Evolutionary conservation across 2,888 invertebrate species (phyloP).

Genomic region (Dione vanillae): DNA sequence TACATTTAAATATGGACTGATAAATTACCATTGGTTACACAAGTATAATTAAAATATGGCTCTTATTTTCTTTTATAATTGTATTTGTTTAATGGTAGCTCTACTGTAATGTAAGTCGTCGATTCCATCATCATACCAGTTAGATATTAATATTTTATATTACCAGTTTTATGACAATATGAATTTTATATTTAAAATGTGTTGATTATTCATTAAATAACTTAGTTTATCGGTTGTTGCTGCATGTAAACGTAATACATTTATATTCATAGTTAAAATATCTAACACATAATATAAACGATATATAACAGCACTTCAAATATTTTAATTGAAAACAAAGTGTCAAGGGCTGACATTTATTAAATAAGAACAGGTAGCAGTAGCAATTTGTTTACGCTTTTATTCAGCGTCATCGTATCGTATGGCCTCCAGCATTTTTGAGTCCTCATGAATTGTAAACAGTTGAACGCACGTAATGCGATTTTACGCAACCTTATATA

Average conservation of each 20-base stretch:
- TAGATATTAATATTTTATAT: too few species aligned
- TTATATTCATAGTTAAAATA: not conserved
- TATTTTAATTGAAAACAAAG: not conserved
- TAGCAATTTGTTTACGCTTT: constrained; percentile 25
- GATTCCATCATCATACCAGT: too few species aligned
- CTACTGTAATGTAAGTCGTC: too few species aligned
- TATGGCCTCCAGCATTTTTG: constrained; percentile 14
- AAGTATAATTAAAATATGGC: too few species aligned
- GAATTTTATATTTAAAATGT: too few species aligned
- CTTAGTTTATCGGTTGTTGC: too few species aligned
- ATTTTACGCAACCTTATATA: constrained; percentile 3
- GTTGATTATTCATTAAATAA: too few species aligned
- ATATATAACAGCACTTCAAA: not conserved
- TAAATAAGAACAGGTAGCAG: constrained; percentile 24
- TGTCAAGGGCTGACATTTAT: not conserved
- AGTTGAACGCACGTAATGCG: constrained; percentile 16
- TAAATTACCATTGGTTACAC: too few species aligned
- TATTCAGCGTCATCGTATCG: constrained; percentile 20
- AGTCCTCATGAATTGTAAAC: constrained; percentile 1
- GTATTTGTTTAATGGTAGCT: too few species aligned
- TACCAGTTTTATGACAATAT: too few species aligned
- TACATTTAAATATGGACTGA: too few species aligned
- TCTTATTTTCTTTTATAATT: too few species aligned
- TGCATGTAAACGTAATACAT: not conserved
- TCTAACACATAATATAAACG: not conserved